Conservation (phyloP, 2,888 invertebrate genomes). For the Chouioia cunea region DNA sequence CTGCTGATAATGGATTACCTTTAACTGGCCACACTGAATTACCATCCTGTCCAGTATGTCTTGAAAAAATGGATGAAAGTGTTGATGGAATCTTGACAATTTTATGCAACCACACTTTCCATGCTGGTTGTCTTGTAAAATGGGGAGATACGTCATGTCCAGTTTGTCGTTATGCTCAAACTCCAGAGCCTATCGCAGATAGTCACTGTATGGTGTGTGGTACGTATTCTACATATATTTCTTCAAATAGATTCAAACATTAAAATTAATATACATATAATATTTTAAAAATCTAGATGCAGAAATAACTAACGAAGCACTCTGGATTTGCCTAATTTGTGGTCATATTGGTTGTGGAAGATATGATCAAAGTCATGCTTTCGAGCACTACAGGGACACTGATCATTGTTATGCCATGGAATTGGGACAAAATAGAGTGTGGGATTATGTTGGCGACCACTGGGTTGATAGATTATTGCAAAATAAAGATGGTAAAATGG, state of each 20-base stretch:
- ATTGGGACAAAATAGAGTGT: constrained; percentile 94
- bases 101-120: constrained; percentile 98
- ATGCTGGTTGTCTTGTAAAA: constrained; percentile 93
- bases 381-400: constrained; percentile 93
- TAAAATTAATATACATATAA: background rate
- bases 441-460: constrained; percentile 99
- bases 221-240: constrained; percentile 51
- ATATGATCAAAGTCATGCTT: constrained; percentile 91
- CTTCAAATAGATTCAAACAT: no score
- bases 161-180: constrained; percentile 92
- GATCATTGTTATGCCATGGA: constrained; percentile 98
- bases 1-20: constrained; percentile 82
- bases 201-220: constrained; percentile 81
- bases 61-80: constrained; percentile 98
- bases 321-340: constrained; percentile 99
- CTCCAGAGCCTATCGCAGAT: constrained; percentile 81
- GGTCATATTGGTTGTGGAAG: constrained; percentile 98
- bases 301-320: constrained; percentile 77
- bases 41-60: constrained; percentile 96
- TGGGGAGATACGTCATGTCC: constrained; percentile 99
- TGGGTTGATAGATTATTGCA: constrained; percentile 96
- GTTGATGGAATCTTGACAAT: constrained; percentile 97
- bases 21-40: constrained; percentile 90
- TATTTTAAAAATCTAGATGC: constrained; percentile 42
- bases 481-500: constrained; percentile 98